Evolutionary conservation across 2,113 vertebrate species (phyloP).

Genomic region (Anser brachyrhynchus): DNA sequence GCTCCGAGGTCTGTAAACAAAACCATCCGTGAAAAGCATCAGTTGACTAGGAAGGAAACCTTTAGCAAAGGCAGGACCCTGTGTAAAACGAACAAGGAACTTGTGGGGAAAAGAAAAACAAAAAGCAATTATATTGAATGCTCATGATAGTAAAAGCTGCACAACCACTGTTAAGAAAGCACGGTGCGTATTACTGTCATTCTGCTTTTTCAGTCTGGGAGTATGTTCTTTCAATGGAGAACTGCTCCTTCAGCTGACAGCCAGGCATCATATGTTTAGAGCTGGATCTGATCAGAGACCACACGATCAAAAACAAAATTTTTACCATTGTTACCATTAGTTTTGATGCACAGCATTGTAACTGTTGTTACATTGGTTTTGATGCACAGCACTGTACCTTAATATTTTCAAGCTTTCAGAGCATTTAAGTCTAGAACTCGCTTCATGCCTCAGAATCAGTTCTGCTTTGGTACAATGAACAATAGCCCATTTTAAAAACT

Average conservation of each 20-base stretch:
- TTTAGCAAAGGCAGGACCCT: neutral
- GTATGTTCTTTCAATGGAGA: neutral
- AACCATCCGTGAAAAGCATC: neutral
- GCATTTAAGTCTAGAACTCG: neutral
- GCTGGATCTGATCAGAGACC: neutral
- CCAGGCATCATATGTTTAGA: rapidly evolving
- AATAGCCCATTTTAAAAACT: neutral
- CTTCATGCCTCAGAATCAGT: neutral
- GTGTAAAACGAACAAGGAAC: neutral
- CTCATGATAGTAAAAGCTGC: neutral
- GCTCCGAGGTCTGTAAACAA: neutral
- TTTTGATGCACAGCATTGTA: neutral
- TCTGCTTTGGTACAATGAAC: neutral
- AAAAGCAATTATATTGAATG: neutral
- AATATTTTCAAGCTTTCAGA: neutral
- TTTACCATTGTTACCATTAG: neutral
- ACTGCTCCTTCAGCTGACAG: neutral
- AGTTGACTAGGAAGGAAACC: neutral
- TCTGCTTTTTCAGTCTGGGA: neutral
- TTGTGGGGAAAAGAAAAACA: neutral
- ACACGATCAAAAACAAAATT: neutral
- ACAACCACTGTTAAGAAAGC: neutral
- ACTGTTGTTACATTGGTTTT: neutral
- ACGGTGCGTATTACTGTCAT: neutral
- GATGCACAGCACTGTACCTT: neutral